phyloP scores from a whole-genome alignment of 2,888 invertebrate genomes.

The Sminthurides aquaticus region DNA sequence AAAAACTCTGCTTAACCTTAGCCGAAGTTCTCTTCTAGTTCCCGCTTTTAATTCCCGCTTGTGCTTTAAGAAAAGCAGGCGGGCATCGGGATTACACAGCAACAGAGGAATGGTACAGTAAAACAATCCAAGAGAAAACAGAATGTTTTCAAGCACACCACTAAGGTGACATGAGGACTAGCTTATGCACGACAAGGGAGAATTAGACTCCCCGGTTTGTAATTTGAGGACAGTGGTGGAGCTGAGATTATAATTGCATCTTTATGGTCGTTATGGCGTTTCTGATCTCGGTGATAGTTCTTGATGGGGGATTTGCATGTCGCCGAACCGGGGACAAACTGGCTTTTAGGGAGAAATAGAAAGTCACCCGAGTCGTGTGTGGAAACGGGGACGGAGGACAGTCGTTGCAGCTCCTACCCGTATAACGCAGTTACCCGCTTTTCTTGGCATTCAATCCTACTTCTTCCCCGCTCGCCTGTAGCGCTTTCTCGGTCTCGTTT shows the following conservation, averaged over 20 bases:
- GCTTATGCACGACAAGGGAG: neutral
- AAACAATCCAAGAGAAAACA: no score
- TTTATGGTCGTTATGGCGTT: constrained; percentile 31
- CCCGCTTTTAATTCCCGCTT: no score
- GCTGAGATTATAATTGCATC: constrained; percentile 34
- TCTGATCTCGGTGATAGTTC: constrained; percentile 31
- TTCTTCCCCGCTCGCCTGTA: no score
- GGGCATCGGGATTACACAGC: no score
- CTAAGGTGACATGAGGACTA: neutral
- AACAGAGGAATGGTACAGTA: no score
- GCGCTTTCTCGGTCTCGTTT: neutral
- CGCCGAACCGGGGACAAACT: constrained; percentile 2
- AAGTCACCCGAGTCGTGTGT: no score
- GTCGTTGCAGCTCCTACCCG: no score
- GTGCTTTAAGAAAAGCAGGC: no score
- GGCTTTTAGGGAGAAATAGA: neutral
- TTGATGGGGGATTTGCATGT: constrained; percentile 40
- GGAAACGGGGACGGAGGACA: no score
- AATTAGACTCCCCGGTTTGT: constrained; percentile 25
- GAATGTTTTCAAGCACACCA: neutral
- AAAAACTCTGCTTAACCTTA: no score
- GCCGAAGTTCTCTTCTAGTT: no score
- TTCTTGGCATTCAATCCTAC: neutral
- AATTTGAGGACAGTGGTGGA: constrained; percentile 28
- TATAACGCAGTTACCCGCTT: no score